phyloP scores from a whole-genome alignment of 2,888 invertebrate species.

The Drosophila pseudotakahashii region DNA sequence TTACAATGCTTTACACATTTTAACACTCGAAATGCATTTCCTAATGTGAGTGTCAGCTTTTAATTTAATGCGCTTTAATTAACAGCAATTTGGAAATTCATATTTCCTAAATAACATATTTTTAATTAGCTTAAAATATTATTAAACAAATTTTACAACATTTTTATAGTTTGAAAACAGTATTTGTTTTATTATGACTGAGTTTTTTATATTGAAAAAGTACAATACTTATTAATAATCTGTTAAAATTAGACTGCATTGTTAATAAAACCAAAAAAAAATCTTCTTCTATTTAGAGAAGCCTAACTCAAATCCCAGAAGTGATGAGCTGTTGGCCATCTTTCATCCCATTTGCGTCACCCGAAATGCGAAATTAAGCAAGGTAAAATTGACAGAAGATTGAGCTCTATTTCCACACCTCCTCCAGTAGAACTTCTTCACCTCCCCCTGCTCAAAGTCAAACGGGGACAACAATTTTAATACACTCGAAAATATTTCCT shows the following conservation, averaged over 20 bases:
- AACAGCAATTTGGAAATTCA: too few species aligned
- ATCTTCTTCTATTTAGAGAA: background rate
- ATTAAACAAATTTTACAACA: too few species aligned
- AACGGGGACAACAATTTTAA: constrained; percentile 57
- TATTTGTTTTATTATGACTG: too few species aligned
- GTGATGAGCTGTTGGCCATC: constrained; percentile 23
- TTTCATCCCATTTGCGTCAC: constrained; percentile 16
- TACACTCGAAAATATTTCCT: constrained; percentile 68
- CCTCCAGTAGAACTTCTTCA: background rate
- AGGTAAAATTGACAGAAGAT: constrained; percentile 71
- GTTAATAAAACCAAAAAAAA: background rate
- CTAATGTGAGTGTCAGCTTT: background rate
- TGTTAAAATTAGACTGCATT: too few species aligned
- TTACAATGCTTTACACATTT: background rate
- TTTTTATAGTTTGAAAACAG: too few species aligned
- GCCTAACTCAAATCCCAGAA: constrained; percentile 24
- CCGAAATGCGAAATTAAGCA: constrained; percentile 69
- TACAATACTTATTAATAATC: too few species aligned
- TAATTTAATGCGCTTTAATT: background rate
- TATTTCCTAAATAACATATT: background rate
- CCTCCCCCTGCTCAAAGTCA: background rate
- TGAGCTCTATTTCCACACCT: constrained; percentile 46
- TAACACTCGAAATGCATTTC: background rate
- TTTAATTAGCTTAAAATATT: background rate
- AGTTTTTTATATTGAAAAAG: too few species aligned